Conservation (phyloP, 2,797 vertebrate species). For the Loris lydekkerianus region DNA sequence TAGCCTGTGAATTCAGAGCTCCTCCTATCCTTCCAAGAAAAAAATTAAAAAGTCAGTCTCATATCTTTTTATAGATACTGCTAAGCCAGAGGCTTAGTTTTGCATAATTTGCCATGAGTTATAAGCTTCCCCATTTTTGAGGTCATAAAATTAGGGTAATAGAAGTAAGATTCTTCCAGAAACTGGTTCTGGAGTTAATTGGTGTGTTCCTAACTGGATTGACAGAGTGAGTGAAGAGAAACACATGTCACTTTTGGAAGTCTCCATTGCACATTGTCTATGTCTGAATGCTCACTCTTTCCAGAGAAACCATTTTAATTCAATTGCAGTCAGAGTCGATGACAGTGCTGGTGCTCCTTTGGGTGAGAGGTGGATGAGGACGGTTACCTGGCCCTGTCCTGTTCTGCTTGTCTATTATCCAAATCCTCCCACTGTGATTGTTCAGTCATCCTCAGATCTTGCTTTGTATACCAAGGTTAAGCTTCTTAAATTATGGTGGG, state of each 20-base stretch:
- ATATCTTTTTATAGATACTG: conserved; percentile 63
- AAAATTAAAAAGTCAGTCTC: not conserved
- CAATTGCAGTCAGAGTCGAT: not conserved
- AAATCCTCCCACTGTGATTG: not conserved
- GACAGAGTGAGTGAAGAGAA: conserved; percentile 71
- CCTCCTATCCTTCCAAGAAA: not conserved
- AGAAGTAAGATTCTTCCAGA: conserved; percentile 68
- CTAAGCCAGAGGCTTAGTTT: conserved; percentile 49
- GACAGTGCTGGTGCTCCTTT: not conserved
- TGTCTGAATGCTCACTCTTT: conserved; percentile 30
- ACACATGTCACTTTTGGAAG: conserved; percentile 77
- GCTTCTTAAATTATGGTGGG: not conserved
- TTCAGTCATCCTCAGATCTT: not conserved
- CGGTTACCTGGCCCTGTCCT: not conserved
- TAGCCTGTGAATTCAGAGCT: conserved; percentile 20
- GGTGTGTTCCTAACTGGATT: conserved; percentile 72
- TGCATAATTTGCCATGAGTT: conserved; percentile 75
- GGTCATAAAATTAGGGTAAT: conserved; percentile 74
- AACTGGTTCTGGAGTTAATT: conserved; percentile 75
- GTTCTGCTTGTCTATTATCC: not conserved
- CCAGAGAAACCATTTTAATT: conserved; percentile 65
- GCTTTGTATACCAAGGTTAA: not conserved
- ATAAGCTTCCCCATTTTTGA: conserved; percentile 63
- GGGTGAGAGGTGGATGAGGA: not conserved
- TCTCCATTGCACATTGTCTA: conserved; percentile 2